These are phyloP conservation scores for Parnassius orleans DNA, from an alignment of 2,888 invertebrate genomes.

Conservation along the genomic window DNA sequence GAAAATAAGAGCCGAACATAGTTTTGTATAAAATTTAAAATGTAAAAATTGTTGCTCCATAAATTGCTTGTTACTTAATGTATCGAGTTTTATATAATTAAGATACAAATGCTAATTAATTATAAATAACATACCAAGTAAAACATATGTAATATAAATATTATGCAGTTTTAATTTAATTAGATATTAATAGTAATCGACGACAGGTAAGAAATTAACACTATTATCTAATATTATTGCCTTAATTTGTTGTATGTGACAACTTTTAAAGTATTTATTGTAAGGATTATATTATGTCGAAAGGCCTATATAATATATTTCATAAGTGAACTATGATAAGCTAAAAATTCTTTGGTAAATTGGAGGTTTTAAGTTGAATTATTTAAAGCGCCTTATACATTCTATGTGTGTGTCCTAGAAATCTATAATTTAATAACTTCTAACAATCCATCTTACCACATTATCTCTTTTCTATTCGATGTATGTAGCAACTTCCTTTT, in stretches of 20 bases:
- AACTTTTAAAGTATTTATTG: conserved; percentile 4
- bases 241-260: conserved; percentile 10
- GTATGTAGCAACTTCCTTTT: conserved; percentile 10
- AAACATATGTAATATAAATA: no score
- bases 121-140: no score
- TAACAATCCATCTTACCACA: conserved; percentile 19
- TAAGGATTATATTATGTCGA: background rate
- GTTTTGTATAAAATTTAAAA: no score
- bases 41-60: no score
- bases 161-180: no score
- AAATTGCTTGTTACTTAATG: no score
- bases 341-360: conserved; percentile 16
- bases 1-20: no score
- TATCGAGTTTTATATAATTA: no score
- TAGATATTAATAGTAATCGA: conserved; percentile 6
- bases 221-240: conserved; percentile 22
- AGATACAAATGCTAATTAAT: no score
- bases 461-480: conserved; percentile 19
- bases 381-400: conserved; percentile 8
- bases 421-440: conserved; percentile 12
- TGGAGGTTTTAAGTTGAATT: conserved; percentile 4
- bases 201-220: conserved; percentile 15
- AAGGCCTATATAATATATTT: conserved; percentile 2
- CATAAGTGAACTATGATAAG: conserved; percentile 9
- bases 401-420: conserved; percentile 12